Percentiles rank a stretch among this genome's conserved stretches.
Evolutionary conservation across 2,797 vertebrate genomes (phyloP).

Genomic region (Clarias platycephalus): DNA sequence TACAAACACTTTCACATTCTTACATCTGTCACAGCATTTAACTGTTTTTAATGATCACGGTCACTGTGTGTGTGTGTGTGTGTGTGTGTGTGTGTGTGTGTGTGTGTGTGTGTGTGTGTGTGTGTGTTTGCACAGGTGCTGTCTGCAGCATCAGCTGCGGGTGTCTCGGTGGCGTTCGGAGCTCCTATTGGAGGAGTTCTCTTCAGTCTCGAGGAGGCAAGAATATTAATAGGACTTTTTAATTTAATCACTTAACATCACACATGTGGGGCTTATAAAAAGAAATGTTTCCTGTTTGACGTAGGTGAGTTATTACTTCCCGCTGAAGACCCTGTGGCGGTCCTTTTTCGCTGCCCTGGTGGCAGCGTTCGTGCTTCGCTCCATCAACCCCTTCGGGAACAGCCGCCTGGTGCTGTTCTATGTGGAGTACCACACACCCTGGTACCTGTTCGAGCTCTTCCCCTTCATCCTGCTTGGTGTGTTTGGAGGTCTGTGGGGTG

Average conservation of each 20-base stretch:
- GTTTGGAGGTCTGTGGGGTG: constrained; percentile 97
- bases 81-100: neutral
- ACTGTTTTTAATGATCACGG: neutral
- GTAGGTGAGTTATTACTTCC: constrained; percentile 99
- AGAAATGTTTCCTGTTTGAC: neutral
- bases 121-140: constrained; percentile 80
- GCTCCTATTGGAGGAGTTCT: constrained; percentile 97
- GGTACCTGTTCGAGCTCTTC: constrained; percentile 98
- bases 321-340: constrained; percentile 96
- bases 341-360: constrained; percentile 98
- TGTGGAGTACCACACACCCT: constrained; percentile 98
- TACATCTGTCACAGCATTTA: neutral
- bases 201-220: constrained; percentile 97
- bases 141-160: constrained; percentile 94
- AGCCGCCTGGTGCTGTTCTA: constrained; percentile 98
- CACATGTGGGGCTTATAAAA: neutral
- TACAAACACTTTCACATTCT: neutral
- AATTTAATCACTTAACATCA: neutral
- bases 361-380: constrained; percentile 94
- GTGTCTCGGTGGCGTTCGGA: constrained; percentile 96
- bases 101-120: neutral
- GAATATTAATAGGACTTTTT: neutral
- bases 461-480: constrained; percentile 98
- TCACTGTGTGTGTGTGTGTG: too few species aligned
- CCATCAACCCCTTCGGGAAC: constrained; percentile 98